Evolutionary conservation across 2,888 invertebrate species (phyloP), one percentile per base, ranked within the genome.

Genomic region (Eupeodes latifasciatus): DNA sequence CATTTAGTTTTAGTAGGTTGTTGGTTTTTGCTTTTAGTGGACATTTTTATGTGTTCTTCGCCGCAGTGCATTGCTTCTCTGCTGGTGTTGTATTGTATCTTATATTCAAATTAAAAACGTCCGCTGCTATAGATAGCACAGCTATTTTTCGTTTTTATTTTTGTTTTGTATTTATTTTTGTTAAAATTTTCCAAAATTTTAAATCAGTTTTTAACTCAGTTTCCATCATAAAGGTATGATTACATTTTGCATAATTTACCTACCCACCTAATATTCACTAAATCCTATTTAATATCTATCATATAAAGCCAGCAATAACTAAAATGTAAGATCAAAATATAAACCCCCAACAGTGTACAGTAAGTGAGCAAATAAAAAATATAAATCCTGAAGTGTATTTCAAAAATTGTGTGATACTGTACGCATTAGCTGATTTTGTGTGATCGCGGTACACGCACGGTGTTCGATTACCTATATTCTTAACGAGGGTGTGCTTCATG

Each of bases 101-200:
- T 27, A 2, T 27, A 91, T 90, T 90, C 90, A 86, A 91, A 90
- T 91, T 91, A 92, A 55, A 40, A 14, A 92, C 93, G 93, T 93
- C 93, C 92, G 93, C 93, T 93, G 19, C 47, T 47, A 93, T 93
- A 93, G 93, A 93, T 92, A 93, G 92, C 93, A 93, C 92, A 92
- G 92, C 92, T 91, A 91, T 92, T 91, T 91, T 91, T 92, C 90
- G 91, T 88, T 81, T 87, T 85, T 90, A 89, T 82, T 85, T 85
- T 90, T 88, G 80, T 72, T 72, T 84, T 85, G 76, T 57, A 64
- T 64, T 78, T 79, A 59, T 67, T 67, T 87, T 83, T 74, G 34
- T 40, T 78, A 55, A 74, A 5, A 34, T 51, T 34, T 67, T 67
- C 76, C 40, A 76, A 61, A 36, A 61, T 66, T 71, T 16, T 57